phyloP scores from a whole-genome alignment of 2,797 vertebrate species.

The Amblyopsis hoosieri region DNA sequence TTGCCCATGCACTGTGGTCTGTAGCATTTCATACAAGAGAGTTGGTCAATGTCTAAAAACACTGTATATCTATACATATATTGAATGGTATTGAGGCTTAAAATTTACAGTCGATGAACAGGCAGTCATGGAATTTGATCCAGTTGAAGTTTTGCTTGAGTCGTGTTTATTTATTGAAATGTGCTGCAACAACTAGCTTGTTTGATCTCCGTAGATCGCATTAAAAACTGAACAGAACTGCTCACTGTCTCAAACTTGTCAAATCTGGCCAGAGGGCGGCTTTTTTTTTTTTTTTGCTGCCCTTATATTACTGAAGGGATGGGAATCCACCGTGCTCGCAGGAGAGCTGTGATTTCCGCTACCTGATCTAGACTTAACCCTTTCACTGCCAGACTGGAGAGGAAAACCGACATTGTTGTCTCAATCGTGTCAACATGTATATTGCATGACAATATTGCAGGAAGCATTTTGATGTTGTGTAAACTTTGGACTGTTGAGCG shows the following conservation, averaged over 20 bases:
- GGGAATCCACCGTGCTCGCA: constrained; percentile 30
- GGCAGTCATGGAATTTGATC: constrained; percentile 63
- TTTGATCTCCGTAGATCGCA: constrained; percentile 57
- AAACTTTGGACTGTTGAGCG: constrained; percentile 70
- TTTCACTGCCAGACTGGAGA: constrained; percentile 73
- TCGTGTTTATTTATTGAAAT: constrained; percentile 76
- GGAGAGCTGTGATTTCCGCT: constrained; percentile 38
- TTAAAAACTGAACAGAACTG: constrained; percentile 51
- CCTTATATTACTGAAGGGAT: constrained; percentile 46
- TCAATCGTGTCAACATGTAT: constrained; percentile 79
- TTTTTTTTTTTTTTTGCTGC: constrained; percentile 22
- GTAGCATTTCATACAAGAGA: constrained; percentile 71
- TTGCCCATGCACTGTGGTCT: constrained; percentile 69
- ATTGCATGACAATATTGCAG: constrained; percentile 82
- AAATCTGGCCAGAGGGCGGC: constrained; percentile 40
- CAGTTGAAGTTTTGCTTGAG: constrained; percentile 68
- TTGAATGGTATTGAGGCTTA: constrained; percentile 61
- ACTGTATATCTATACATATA: constrained; percentile 69
- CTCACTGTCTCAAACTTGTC: constrained; percentile 36
- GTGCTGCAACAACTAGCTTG: constrained; percentile 72
- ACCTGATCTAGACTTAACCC: constrained; percentile 43
- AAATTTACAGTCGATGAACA: constrained; percentile 65
- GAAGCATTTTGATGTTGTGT: constrained; percentile 81
- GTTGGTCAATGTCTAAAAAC: constrained; percentile 64
- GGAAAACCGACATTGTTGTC: constrained; percentile 61